Base-by-base conservation (phyloP, 35 echinoderm and acorn worm genomes). In the Chiridota heheva region DNA sequence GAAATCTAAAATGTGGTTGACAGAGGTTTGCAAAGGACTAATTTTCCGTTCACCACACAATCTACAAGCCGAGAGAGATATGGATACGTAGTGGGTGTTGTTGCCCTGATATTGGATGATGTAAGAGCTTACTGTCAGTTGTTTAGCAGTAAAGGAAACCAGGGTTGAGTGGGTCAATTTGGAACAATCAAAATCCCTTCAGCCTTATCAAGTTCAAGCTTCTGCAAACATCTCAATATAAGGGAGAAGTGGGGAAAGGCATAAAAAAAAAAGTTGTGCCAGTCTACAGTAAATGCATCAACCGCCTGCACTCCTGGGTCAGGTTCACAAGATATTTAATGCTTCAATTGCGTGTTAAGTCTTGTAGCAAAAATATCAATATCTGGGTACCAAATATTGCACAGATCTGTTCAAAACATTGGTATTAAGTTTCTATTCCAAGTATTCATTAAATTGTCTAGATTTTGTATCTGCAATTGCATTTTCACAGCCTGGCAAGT, bases 321-420 rank as follows among this genome's bases (percentile, higher is more conserved):
- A 15, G 90, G 84, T 60, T 73, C 63, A 82, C 90, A 92, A 15
- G 90, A 79, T 17, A 81, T 59, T 67, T 87, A 92, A 40, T 40
- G 15, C 1, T 62, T 34, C 5, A 92, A 1, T 81, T 87, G 83
- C 18, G 17, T 58, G 63, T 92, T 87, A 3, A 92, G 58, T n/a
- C 90, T 17, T 1, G 90, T 77, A 45, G 90, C 90, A 82, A 92
- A 92, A 15, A 92, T 39, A 75, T 92, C 90, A 74, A 92, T 92
- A 32, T 73, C 66, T 13, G 90, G 90, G 13, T 2, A 28, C 4
- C 83, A 81, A 86, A 86, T 83, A 10, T 29, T 12, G 2, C 13
- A 7, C 26, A 60, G 59, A 81, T 81, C 44, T 18, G 57, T 18
- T 12, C 53, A 44, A 75, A 92, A 72, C 35, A 16, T 91, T n/a